phyloP scores from a whole-genome alignment of 2,888 invertebrate species.

The Sesia bembeciformis region DNA sequence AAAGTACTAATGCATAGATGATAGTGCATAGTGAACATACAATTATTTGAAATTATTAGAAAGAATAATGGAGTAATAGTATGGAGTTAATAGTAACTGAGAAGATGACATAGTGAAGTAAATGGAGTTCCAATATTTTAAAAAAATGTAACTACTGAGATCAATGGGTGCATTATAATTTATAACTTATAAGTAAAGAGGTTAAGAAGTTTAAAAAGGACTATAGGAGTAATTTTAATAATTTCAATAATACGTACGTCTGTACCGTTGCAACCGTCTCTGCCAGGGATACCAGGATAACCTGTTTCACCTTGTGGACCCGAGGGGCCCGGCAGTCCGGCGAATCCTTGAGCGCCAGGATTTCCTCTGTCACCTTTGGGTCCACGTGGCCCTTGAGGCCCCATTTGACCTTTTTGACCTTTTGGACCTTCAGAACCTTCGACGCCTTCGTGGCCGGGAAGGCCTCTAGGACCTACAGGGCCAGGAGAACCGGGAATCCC shows the following conservation, averaged over 20 bases:
- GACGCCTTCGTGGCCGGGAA: conserved; percentile 85
- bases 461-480: conserved; percentile 81
- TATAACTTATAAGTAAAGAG: too few species aligned
- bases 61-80: too few species aligned
- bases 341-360: conserved; percentile 90
- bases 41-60: too few species aligned
- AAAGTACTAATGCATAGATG: too few species aligned
- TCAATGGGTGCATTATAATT: too few species aligned
- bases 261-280: conserved; percentile 97
- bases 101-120: too few species aligned
- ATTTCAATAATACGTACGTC: conserved; percentile 77
- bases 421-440: conserved; percentile 92
- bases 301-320: conserved; percentile 82
- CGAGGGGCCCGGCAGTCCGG: conserved; percentile 81
- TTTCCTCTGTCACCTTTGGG: conserved; percentile 90
- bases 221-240: neutral
- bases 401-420: conserved; percentile 91
- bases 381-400: conserved; percentile 86
- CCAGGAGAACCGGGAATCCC: conserved; percentile 85
- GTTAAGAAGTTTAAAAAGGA: too few species aligned
- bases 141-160: too few species aligned
- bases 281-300: conserved; percentile 85
- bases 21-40: too few species aligned
- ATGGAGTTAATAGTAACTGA: too few species aligned
- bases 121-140: too few species aligned